Evolutionary conservation across 2,113 vertebrate species (phyloP).

Genomic region (Prochilodus magdalenae): DNA sequence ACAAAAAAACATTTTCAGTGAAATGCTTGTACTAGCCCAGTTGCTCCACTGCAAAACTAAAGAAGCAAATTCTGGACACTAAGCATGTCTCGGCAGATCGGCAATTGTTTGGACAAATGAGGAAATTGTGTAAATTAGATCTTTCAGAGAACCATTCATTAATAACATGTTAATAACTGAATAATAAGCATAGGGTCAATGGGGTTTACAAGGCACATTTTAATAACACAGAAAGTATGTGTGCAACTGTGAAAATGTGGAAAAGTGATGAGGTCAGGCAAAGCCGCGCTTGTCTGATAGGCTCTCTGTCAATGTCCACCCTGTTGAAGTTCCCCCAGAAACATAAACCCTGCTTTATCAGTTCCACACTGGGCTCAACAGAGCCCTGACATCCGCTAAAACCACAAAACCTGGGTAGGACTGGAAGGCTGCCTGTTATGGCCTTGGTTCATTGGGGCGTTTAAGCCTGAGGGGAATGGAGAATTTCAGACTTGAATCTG

Average conservation of each 20-base stretch:
- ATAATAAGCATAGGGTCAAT: background rate
- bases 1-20: too few species aligned
- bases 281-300: slow-evolving; percentile 1
- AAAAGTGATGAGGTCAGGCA: background rate
- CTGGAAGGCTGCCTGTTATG: slow-evolving; percentile 27
- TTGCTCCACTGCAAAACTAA: too few species aligned
- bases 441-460: slow-evolving; percentile 39
- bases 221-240: background rate
- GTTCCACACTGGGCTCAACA: slow-evolving; percentile 14
- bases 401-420: slow-evolving; percentile 22
- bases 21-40: too few species aligned
- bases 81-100: too few species aligned
- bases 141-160: background rate
- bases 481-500: slow-evolving; percentile 24
- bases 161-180: background rate
- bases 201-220: background rate
- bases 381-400: slow-evolving; percentile 15
- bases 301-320: background rate
- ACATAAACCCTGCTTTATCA: slow-evolving; percentile 36
- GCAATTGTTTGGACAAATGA: background rate
- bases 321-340: background rate
- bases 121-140: background rate
- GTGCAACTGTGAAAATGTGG: background rate
- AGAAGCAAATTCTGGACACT: too few species aligned
- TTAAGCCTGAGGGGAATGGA: slow-evolving; percentile 27